A percentile compares a stretch with the other conserved stretches of the same genome.
phyloP scores from a whole-genome alignment of 2,888 invertebrate genomes.

The Iphiclides podalirius region DNA sequence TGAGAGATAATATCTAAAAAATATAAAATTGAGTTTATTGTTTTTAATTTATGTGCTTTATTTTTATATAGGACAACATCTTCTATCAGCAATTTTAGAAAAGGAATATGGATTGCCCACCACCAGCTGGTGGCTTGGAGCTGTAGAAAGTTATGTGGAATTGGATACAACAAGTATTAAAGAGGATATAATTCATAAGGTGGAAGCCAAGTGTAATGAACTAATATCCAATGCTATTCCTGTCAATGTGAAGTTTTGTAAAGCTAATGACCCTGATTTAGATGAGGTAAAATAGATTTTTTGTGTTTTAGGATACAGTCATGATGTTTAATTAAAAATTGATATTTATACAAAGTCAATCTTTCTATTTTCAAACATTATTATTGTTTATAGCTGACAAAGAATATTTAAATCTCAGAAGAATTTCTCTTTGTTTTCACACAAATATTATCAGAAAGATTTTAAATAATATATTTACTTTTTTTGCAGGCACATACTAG shows the following conservation, averaged over 20 bases:
- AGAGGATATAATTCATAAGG: conserved; percentile 66
- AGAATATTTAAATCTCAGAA: too few species aligned
- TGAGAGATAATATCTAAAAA: too few species aligned
- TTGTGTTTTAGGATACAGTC: too few species aligned
- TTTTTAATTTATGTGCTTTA: too few species aligned
- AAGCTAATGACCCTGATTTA: conserved; percentile 81
- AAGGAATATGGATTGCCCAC: conserved; percentile 84
- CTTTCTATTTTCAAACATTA: background rate
- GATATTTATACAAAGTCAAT: background rate
- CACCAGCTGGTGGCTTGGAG: conserved; percentile 91
- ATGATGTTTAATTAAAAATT: too few species aligned
- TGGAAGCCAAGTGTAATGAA: conserved; percentile 84
- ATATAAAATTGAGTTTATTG: too few species aligned
- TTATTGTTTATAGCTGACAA: too few species aligned
- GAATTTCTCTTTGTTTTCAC: too few species aligned
- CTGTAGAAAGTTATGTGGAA: conserved; percentile 87
- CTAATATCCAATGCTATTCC: conserved; percentile 82
- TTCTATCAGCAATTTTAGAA: conserved; percentile 89
- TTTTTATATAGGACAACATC: conserved; percentile 84
- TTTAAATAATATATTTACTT: too few species aligned
- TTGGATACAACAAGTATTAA: conserved; percentile 76
- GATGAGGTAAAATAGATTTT: conserved; percentile 48
- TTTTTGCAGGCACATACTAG: conserved; percentile 80
- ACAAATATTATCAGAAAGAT: too few species aligned
- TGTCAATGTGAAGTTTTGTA: conserved; percentile 82